Evolutionary conservation across 2,113 vertebrate species (phyloP), one percentile per base, ranked within the genome.

Genomic region (Coryphaenoides rupestris): DNA sequence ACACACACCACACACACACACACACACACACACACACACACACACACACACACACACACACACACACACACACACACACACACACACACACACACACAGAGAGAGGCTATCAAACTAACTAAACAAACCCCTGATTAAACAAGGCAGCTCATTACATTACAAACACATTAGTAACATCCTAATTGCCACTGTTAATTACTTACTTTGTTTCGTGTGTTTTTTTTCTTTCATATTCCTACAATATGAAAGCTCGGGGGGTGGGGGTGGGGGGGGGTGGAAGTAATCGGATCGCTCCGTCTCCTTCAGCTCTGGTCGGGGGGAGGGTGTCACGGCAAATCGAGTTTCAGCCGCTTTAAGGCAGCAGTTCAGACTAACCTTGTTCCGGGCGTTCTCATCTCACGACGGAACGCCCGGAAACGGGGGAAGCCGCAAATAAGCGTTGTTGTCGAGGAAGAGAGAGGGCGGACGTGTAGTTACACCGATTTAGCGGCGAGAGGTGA

Each of bases 131-230:
- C 58, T 78, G 73, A 86, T 78, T 79, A 74, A 83, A 80, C 59
- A 74, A 67, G 76, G 67, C 57, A 73, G 60, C 55, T 82, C 78
- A 82, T 88, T 82, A 79, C 62, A n/a, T n/a, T n/a, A n/a, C n/a
- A n/a, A n/a, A n/a, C n/a, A n/a, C n/a, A n/a, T n/a, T n/a, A n/a
- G n/a, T n/a, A 62, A 62, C 21, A 47, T 72, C 46, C 55, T 77
- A 68, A 82, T 75, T 71, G 21, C 26, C 13, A 19, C 23, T 77
- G 69, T 79, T 73, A 69, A 79, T 68, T 73, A 73, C 56, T 60
- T 57, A 16, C 16, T 62, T 40, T 12, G 9, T 26, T 26, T 26
- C 3, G 2, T 40, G 33, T 12, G 74, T 63, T 76, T 77, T 28
- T 70, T 40, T 40, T 40, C 33, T 40, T 40, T 12, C 26, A 55